Base-by-base conservation (phyloP, 2,888 invertebrate genomes). In the Parelbella ahira region DNA sequence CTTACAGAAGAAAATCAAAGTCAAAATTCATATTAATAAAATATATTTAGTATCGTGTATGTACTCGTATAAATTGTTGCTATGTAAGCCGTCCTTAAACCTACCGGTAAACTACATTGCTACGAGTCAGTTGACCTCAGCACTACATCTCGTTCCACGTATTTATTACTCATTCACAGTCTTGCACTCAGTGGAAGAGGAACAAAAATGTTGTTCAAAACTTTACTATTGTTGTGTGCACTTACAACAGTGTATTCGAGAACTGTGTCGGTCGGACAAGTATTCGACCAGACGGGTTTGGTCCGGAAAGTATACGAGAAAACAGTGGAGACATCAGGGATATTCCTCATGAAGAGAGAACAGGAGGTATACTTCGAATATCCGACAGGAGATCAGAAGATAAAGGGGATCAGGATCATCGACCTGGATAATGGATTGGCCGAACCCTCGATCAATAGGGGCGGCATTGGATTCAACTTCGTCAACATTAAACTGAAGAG, bases 401-500 rank as follows among this genome's bases (percentile, higher is more conserved):
- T 87, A 1, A 86, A 84, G 49, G 87, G 87, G 0, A 78, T 87
- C 0, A 75, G 80, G 1, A 80, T 87, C 4, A 75, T 72, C 20
- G 87, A 87, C 19, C 20, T 80, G 58, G 80, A 86, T 1, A 79
- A 83, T 45, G 75, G 72, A 0, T 29, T 70, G 1, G 76, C 84
- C 0, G 70, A 80, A 33, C 70, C 87, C 0, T 68, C 84, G 0
- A 82, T 88, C 2, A 79, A 48, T 0, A 43, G 73, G 4, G 88
- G 88, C 0, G 88, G 88, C 0, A 51, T 88, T 0, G 86, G 86
- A 0, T 75, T 80, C 44, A 60, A 65, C 10, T 76, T 61, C 29
- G 88, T 69, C 1, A 71, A 76, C 6, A 70, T 88, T 1, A 83
- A 86, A 29, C 41, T 88, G 54, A 86, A 83, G 47, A 86, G 88